Conservation (phyloP, 2,888 invertebrate species). For the Sphaerolaimus hirsutus region DNA sequence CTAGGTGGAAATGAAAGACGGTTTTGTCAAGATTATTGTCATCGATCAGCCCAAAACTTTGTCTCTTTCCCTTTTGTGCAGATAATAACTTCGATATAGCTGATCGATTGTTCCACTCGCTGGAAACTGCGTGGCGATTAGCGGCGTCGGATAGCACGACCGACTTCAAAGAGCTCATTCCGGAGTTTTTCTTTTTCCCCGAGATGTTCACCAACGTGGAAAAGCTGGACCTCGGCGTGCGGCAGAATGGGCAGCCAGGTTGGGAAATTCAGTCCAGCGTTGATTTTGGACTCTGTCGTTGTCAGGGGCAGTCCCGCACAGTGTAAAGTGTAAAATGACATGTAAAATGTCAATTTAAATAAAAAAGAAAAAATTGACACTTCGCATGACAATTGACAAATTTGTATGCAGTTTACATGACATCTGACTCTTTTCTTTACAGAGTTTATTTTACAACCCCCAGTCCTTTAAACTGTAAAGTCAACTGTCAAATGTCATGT, state of each 20-base stretch:
- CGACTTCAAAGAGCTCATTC: conserved; percentile 93
- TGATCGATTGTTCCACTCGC: conserved; percentile 91
- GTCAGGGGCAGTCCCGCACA: no score
- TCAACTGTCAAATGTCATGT: no score
- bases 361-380: no score
- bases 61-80: neutral
- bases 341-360: no score
- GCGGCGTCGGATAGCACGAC: conserved; percentile 96
- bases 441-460: no score
- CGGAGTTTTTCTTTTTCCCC: conserved; percentile 92
- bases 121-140: conserved; percentile 86
- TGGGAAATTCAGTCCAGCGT: no score
- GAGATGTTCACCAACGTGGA: conserved; percentile 47
- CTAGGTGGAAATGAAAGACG: neutral
- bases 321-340: no score
- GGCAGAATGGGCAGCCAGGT: conserved; percentile 84
- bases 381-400: no score
- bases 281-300: no score
- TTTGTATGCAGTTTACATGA: no score
- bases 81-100: conserved; percentile 63
- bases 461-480: no score
- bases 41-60: neutral
- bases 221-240: conserved; percentile 40
- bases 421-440: no score
- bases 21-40: neutral